These are phyloP conservation scores for Colostygia pectinataria DNA, from an alignment of 2,888 invertebrate species.

Conservation along the genomic window DNA sequence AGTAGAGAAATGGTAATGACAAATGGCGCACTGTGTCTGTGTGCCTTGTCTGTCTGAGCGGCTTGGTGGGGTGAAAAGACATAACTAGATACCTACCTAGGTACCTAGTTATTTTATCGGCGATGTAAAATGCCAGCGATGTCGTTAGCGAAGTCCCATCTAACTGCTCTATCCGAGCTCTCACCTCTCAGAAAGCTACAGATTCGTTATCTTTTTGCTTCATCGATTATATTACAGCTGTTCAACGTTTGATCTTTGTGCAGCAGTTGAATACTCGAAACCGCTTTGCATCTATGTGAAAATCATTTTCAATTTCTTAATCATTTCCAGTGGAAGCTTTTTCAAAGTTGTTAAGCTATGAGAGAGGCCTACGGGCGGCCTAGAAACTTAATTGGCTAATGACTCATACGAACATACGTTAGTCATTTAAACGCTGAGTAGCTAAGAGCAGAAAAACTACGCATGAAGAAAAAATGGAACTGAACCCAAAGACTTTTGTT, in stretches of 20 bases:
- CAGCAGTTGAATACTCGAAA: too few relatives aligned
- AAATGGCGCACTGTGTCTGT: constrained; percentile 57
- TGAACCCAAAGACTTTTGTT: constrained; percentile 32
- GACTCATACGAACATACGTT: too few relatives aligned
- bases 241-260: too few relatives aligned
- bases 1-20: constrained; percentile 65
- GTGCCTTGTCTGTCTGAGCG: constrained; percentile 65
- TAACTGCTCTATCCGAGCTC: constrained; percentile 52
- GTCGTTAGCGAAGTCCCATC: constrained; percentile 63
- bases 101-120: constrained; percentile 58
- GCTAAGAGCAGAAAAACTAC: constrained; percentile 8
- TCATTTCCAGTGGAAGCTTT: too few relatives aligned
- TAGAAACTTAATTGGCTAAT: too few relatives aligned
- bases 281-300: neutral
- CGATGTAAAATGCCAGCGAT: constrained; percentile 57
- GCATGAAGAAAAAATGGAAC: constrained; percentile 18
- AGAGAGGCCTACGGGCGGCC: too few relatives aligned
- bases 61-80: constrained; percentile 53
- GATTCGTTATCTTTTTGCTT: constrained; percentile 57
- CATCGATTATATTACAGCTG: constrained; percentile 41
- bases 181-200: constrained; percentile 44
- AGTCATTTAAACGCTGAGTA: constrained; percentile 6
- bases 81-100: too few relatives aligned
- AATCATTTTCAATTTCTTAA: too few relatives aligned
- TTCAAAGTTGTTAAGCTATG: too few relatives aligned